Conservation (phyloP, 2,888 invertebrate genomes). For the Chrysotoxum bicinctum region DNA sequence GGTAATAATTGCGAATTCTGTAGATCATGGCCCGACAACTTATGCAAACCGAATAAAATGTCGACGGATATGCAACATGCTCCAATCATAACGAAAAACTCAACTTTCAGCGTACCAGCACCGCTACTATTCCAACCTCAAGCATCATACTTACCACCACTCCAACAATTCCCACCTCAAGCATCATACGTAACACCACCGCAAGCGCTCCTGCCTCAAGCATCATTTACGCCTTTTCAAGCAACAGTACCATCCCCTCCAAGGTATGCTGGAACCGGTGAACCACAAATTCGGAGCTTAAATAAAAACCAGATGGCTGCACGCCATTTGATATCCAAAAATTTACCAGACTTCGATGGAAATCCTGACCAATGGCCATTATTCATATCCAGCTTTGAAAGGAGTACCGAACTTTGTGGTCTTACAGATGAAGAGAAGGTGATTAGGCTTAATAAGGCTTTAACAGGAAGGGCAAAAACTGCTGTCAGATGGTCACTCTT, state of each 20-base stretch:
- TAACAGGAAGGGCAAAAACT: background rate
- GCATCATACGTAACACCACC: background rate
- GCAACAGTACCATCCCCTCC: background rate
- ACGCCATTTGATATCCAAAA: too few species aligned
- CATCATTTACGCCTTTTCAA: background rate
- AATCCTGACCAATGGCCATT: too few species aligned
- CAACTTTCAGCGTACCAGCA: background rate
- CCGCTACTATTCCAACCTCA: background rate
- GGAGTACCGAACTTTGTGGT: constrained; percentile 3
- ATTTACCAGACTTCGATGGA: too few species aligned
- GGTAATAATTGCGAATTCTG: background rate
- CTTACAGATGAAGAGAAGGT: constrained; percentile 35
- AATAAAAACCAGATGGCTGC: too few species aligned
- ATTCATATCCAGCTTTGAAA: background rate
- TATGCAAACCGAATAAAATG: too few species aligned
- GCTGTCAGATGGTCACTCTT: too few species aligned
- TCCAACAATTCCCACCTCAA: background rate
- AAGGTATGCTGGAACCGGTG: background rate
- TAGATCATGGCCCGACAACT: background rate
- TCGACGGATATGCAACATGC: background rate
- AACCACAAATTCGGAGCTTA: too few species aligned
- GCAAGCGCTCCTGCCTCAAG: background rate
- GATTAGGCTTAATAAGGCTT: background rate
- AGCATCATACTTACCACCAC: background rate
- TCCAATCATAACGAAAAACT: background rate